A percentile compares a stretch with the other conserved stretches of the same genome.
Evolutionary conservation across 92 coral and sea anemone species (phyloP).

Genomic region (Epizoanthus ramosus): DNA sequence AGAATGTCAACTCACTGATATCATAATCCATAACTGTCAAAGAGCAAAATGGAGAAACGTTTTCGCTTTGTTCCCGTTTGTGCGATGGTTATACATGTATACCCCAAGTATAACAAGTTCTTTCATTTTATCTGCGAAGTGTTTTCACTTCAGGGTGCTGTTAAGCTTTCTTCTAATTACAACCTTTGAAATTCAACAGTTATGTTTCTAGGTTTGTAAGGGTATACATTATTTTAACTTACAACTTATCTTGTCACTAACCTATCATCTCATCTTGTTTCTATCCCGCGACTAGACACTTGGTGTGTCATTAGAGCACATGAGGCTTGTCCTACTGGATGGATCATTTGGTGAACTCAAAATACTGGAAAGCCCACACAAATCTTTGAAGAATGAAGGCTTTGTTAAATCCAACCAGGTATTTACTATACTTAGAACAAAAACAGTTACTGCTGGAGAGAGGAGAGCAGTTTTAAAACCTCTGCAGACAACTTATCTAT

Average conservation of each 20-base stretch:
- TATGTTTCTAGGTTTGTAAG: not conserved
- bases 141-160: too few species aligned
- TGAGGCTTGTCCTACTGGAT: slow-evolving; percentile 75
- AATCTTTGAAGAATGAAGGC: slow-evolving; percentile 78
- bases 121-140: too few species aligned
- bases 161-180: not conserved
- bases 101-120: too few species aligned
- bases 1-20: too few species aligned
- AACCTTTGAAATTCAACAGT: not conserved
- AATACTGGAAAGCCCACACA: slow-evolving; percentile 73
- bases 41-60: too few species aligned
- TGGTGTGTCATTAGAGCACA: slow-evolving; percentile 66
- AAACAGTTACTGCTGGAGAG: too few species aligned
- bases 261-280: not conserved
- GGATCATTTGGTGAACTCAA: slow-evolving; percentile 75
- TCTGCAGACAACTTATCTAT: too few species aligned
- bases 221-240: not conserved
- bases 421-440: not conserved
- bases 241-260: not conserved
- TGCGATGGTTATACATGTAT: too few species aligned
- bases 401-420: slow-evolving; percentile 91
- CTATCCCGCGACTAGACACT: slow-evolving; percentile 61
- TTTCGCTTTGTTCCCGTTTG: too few species aligned
- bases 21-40: too few species aligned
- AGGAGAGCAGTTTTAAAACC: too few species aligned